These are phyloP conservation scores for Hydractinia symbiolongicarpus DNA, from an alignment of 30 jellyfish, hydroid and myxozoan species.

Conservation along the genomic window DNA sequence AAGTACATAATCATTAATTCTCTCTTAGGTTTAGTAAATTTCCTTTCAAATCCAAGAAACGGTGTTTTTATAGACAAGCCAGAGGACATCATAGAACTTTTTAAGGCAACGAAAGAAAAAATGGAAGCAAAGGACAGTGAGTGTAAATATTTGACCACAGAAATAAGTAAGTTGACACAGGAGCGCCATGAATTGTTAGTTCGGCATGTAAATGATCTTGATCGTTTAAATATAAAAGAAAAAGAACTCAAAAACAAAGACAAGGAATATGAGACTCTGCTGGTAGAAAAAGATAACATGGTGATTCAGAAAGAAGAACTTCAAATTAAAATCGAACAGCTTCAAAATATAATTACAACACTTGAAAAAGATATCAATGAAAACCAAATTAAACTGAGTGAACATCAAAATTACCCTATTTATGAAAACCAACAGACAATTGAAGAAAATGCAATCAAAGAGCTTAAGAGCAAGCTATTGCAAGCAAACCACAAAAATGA, in stretches of 20 bases:
- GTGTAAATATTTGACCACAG: not conserved
- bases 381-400: not conserved
- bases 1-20: too few relatives aligned
- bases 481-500: not conserved
- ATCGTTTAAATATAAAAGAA: not conserved
- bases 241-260: not conserved
- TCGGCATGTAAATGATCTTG: constrained; percentile 8
- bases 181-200: not conserved
- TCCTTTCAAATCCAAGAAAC: not conserved
- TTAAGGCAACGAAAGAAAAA: not conserved
- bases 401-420: not conserved
- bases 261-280: not conserved
- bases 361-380: not conserved
- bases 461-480: not conserved
- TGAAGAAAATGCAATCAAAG: not conserved
- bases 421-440: not conserved
- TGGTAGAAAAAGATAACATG: not conserved
- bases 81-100: not conserved
- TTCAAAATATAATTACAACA: not conserved
- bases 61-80: constrained; percentile 9
- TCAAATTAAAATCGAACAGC: not conserved
- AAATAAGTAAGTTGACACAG: not conserved
- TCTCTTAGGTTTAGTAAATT: not conserved
- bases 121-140: not conserved
- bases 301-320: not conserved